Evolutionary conservation across 2,888 invertebrate genomes (phyloP), one percentile per base, ranked within the genome.

Genomic region (Meghimatium bilineatum): DNA sequence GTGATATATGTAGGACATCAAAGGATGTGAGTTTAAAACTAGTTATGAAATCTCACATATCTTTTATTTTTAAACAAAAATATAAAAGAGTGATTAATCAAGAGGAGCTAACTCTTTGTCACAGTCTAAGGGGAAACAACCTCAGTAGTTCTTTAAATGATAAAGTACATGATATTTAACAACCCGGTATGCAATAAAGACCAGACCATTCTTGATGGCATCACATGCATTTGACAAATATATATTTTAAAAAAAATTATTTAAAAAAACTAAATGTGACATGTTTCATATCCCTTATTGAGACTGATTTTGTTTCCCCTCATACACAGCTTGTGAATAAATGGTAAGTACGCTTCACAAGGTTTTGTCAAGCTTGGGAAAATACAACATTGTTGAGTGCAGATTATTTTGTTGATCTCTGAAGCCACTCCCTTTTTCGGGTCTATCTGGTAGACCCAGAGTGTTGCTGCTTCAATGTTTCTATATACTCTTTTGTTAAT

Each of bases 361-460:
- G 49, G 32, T 32, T 29, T 29, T 32, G 52, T 74, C 74, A 32
- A 49, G 49, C 34, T 74, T 29, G n/a, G 56, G 72, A 14, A 69
- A 26, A 38, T 23, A 71, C 1, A 6, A 14, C 23, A 44, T 52
- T 52, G 52, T 74, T 38, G 38, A 71, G 66, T 66, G 32, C 34
- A 52, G 52, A 32, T 38, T 71, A 34, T 60, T n/a, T n/a, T 8
- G 5, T 44, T 44, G 44, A 44, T 44, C 29, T 66, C 76, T 56
- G 72, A 82, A 82, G 82, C 83, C 83, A 83, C 83, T 83, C 83
- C 72, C 78, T 71, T 38, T 52, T 38, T 72, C 60, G 83, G 78
- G 78, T 69, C 83, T 69, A 83, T 49, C 83, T 72, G 83, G 49
- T 69, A 83, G 72, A 66, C 78, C 83, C 83, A 83, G 83, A 83